Evolutionary conservation across 2,888 invertebrate species (phyloP), one percentile per base, ranked within the genome.

Genomic region (Eulithis testata): DNA sequence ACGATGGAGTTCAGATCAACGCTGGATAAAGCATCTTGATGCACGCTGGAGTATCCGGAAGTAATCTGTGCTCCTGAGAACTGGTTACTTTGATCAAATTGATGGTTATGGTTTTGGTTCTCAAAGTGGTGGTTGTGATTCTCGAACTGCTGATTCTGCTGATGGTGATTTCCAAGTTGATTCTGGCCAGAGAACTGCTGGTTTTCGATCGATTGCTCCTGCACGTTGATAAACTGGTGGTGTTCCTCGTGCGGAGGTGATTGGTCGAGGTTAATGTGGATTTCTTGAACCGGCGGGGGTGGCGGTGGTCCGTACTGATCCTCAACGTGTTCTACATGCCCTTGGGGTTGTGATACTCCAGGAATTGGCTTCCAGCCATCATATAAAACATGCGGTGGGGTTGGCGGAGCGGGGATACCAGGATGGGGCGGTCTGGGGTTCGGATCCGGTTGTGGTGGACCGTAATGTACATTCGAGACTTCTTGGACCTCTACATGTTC

Each of bases 311-410:
- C 89, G 60, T 91, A 84, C 62, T 91, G 84, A 69, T 90, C 85
- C 14, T 78, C 80, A 11, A 83, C 69, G 21, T 77, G 86, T 73
- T 73, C 76, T 59, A 78, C 73, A 4, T 82, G 82, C 7, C 84
- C 83, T 4, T 74, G 87, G 0, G 96, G 94, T 43, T 84, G 78
- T 0, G 93, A 90, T 0, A 91, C 75, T 0, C 97, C 96, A 8
- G 97, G 95, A 66, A 97, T 97, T 21, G 97, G 97, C 80, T 96
- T 96, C 97, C 97, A 97, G 36, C 97, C 97, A 74, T 97, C 97
- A 78, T 97, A 97, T 59, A 96, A 92, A 43, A 97, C 95, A 80
- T 95, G 94, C 5, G 96, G 95, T 6, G 96, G 96, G 1, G 96
- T 96, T 0, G 96, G 96, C 0, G 96, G 96, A 0, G 96, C 96